Evolutionary conservation across 2,888 invertebrate species (phyloP), one percentile per base, ranked within the genome.

Genomic region (Eilema griseolum): DNA sequence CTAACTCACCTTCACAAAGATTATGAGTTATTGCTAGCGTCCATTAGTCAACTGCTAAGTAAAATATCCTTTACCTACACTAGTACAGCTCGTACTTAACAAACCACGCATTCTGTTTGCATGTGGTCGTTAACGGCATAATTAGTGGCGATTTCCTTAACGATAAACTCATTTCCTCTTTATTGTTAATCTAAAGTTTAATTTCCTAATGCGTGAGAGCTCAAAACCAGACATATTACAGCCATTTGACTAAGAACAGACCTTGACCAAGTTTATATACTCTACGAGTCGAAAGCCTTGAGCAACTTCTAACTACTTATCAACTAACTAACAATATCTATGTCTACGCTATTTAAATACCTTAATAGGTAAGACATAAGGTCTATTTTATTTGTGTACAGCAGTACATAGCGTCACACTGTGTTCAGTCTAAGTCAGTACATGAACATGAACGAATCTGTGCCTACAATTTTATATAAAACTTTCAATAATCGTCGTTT

Each of bases 241-340:
- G 79, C 70, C 67, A 71, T 82, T 83, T 82, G 66, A 79, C 76
- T 79, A 72, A 79, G 73, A 78, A 65, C 71, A 67, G 81, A 80
- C 90, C 91, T 90, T 91, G 91, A 91, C 90, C 90, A 90, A 91
- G 86, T 88, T 90, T 89, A 85, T 89, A 85, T 84, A 87, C 86
- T 87, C 86, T 80, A 84, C 86, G 80, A 85, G 82, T 83, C 82
- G 84, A 80, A 82, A 88, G 83, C 90, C 90, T 90, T 91, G 89
- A 84, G 83, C 84, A 87, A 86, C 86, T 85, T 85, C 85, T 86
- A 86, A 86, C 84, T 85, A 88, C 83, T 85, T 87, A 86, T 85
- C 82, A 83, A 60, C 69, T 72, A 75, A 74, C 76, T 61, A 71
- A 74, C 69, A 70, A 52, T 16, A 52, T 67, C 26, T 41, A 24